Evolutionary conservation across 2,113 vertebrate species (phyloP), one percentile per base, ranked within the genome.

Genomic region (Laterallus jamaicensis): DNA sequence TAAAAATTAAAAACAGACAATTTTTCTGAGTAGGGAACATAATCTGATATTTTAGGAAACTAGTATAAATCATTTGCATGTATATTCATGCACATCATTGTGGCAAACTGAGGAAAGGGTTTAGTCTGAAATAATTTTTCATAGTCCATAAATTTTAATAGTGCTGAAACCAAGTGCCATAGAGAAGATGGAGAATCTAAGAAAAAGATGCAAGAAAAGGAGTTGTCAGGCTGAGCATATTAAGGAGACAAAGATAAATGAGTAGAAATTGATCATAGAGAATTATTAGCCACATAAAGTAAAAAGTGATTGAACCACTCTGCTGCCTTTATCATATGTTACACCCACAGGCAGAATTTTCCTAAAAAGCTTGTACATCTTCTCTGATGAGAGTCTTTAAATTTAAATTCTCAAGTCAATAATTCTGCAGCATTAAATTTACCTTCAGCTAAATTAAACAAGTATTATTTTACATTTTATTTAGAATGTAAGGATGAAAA

Each of bases 251-350:
- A 84, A 84, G 64, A 77, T 62, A 66, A 94, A 94, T 60, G 17
- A 74, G 16, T 50, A 22, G 52, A 91, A 74, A 95, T 80, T 69
- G 50, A 94, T 94, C 78, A 94, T 15, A 74, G 16, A 77, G 75
- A 95, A 80, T 92, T 94, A 93, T 87, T 91, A 69, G 37, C 58
- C 55, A 70, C 82, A 86, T 96, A 93, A 95, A 94, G 78, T 81
- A 71, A 77, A 56, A 93, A 78, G 31, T 63, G 50, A 90, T 50
- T 74, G 49, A 63, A 91, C 87, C 28, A 68, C 29, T 67, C 47
- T 73, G 67, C 47, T 95, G 24, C 47, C 90, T 90, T 92, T 90
- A 94, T 87, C 75, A 91, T 0, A 0, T 42, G 20, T n/a, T 88
- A 58, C 31, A 66, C 39, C 37, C 2, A 4, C 29, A 90, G 58